Conservation (phyloP, 2,888 invertebrate genomes). For the Dicyrtoma fusca region DNA sequence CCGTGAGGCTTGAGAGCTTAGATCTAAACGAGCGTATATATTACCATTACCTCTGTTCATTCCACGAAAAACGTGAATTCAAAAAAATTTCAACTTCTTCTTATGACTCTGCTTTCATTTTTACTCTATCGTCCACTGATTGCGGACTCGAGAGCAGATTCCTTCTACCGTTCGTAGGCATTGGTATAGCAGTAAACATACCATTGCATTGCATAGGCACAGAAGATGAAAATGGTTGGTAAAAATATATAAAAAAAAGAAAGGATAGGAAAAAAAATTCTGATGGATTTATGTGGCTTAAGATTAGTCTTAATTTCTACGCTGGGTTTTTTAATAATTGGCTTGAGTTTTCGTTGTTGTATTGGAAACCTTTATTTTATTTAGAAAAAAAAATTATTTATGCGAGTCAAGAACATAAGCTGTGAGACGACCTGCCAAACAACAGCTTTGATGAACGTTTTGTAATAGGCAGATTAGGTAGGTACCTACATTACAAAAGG, state of each 20-base stretch:
- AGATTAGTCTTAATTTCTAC: constrained; percentile 1
- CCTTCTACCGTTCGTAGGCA: too few relatives aligned
- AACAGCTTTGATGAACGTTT: too few relatives aligned
- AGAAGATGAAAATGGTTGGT: background rate
- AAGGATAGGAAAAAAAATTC: constrained; percentile 15
- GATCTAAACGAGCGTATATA: constrained; percentile 20
- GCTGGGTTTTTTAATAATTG: constrained; percentile 22
- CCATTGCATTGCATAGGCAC: too few relatives aligned
- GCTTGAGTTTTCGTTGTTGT: constrained; percentile 6
- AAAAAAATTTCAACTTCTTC: constrained; percentile 15
- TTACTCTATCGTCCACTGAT: background rate
- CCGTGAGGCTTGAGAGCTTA: constrained; percentile 18
- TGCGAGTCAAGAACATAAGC: constrained; percentile 17
- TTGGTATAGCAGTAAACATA: background rate
- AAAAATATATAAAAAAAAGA: background rate
- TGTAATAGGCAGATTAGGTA: too few relatives aligned
- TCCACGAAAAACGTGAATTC: constrained; percentile 35
- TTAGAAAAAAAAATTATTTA: constrained; percentile 25
- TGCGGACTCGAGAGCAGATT: background rate
- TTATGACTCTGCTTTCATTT: constrained; percentile 10
- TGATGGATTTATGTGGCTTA: constrained; percentile 32
- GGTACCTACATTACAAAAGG: too few relatives aligned
- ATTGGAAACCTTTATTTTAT: constrained; percentile 10
- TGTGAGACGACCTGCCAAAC: too few relatives aligned
- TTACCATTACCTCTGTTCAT: constrained; percentile 15